phyloP scores from a whole-genome alignment of 2,888 invertebrate species.

The Chrysolina haemoptera region DNA sequence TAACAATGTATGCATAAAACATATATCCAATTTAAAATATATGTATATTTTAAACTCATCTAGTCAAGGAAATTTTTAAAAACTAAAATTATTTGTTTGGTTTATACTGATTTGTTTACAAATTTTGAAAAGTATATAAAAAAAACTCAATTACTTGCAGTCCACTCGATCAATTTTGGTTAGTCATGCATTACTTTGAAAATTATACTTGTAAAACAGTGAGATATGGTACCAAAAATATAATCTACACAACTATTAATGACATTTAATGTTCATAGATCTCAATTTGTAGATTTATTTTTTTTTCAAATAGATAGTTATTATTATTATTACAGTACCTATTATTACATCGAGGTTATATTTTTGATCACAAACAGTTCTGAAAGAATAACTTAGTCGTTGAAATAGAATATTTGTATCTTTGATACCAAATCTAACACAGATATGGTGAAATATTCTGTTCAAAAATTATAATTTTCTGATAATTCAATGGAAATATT shows the following conservation, averaged over 20 bases:
- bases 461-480: background rate
- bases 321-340: too few species aligned
- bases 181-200: constrained; percentile 35
- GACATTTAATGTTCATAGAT: too few species aligned
- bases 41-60: too few species aligned
- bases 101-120: too few species aligned
- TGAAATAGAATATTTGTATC: background rate
- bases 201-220: constrained; percentile 22
- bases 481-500: background rate
- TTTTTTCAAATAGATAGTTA: too few species aligned
- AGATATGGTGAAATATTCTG: constrained; percentile 3
- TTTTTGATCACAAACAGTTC: background rate
- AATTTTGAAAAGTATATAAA: background rate
- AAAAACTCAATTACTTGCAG: background rate
- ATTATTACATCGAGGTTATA: too few species aligned
- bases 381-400: background rate
- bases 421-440: constrained; percentile 5
- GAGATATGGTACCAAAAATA: constrained; percentile 23
- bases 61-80: too few species aligned
- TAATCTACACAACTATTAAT: background rate
- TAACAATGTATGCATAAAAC: too few species aligned
- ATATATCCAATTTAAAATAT: too few species aligned
- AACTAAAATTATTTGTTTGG: too few species aligned
- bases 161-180: constrained; percentile 28
- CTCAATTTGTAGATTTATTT: too few species aligned